These are phyloP conservation scores for Peromyscus attwateri DNA, from an alignment of 2,797 vertebrate species.

Conservation along the genomic window DNA sequence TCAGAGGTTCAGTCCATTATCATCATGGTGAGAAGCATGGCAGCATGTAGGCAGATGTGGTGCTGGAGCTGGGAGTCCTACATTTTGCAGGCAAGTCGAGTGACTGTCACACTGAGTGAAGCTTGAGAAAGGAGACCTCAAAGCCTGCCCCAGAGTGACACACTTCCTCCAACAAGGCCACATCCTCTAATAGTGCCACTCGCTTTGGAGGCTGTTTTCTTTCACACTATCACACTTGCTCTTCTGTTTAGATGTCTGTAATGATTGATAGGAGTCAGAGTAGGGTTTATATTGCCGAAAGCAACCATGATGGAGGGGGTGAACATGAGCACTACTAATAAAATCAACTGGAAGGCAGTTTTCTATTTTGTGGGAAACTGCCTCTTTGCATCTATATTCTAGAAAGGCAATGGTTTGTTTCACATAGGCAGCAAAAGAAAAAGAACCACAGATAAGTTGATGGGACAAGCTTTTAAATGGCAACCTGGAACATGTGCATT, in stretches of 20 bases:
- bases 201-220: neutral
- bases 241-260: neutral
- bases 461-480: neutral
- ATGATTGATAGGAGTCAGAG: neutral
- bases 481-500: neutral
- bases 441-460: neutral
- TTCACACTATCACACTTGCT: neutral
- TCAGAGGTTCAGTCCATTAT: neutral
- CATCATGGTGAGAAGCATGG: neutral
- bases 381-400: neutral
- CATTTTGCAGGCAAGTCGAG: neutral
- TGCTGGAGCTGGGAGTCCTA: neutral
- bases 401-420: neutral
- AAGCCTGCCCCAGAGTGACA: neutral
- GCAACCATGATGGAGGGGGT: accelerated
- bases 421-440: neutral
- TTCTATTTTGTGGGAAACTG: neutral
- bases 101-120: neutral
- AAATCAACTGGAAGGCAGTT: neutral
- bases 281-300: neutral
- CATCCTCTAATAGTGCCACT: too few species aligned
- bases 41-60: neutral
- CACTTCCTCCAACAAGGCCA: neutral
- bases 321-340: neutral
- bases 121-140: neutral